phyloP scores from a whole-genome alignment of 2,888 invertebrate species.

The Leptinotarsa peninsularis region DNA sequence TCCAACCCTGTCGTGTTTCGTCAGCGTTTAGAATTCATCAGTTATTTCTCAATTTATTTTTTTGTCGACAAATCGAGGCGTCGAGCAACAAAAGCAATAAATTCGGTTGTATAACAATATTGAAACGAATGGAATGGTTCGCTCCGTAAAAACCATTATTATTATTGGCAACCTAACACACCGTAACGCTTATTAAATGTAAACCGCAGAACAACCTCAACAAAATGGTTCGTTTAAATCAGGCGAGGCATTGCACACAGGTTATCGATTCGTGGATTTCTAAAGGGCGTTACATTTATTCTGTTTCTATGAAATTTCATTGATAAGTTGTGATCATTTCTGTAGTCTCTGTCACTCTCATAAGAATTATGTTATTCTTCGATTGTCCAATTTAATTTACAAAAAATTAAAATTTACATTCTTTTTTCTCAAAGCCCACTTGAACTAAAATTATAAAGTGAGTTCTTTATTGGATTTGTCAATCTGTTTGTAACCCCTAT shows the following conservation, averaged over 20 bases:
- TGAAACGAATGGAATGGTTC: slow-evolving; percentile 34
- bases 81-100: slow-evolving; percentile 31
- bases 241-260: neutral
- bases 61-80: slow-evolving; percentile 22
- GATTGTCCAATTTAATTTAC: too few species aligned
- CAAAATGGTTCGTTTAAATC: slow-evolving; percentile 32
- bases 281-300: slow-evolving; percentile 1
- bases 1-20: neutral
- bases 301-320: neutral
- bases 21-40: slow-evolving; percentile 11
- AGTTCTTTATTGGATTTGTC: too few species aligned
- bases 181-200: slow-evolving; percentile 50
- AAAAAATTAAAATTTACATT: too few species aligned
- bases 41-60: slow-evolving; percentile 28
- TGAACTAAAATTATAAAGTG: too few species aligned
- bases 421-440: too few species aligned
- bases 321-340: too few species aligned
- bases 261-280: neutral
- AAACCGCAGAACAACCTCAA: slow-evolving; percentile 50
- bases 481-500: too few species aligned
- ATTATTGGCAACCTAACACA: slow-evolving; percentile 46
- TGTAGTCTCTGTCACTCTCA: too few species aligned
- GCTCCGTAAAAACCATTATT: slow-evolving; percentile 37
- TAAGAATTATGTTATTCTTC: too few species aligned
- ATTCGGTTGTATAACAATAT: slow-evolving; percentile 40